A percentile compares a stretch with the other conserved stretches of the same genome.
Evolutionary conservation across 2,888 invertebrate species (phyloP).

Genomic region (Agriopis leucophaearia): DNA sequence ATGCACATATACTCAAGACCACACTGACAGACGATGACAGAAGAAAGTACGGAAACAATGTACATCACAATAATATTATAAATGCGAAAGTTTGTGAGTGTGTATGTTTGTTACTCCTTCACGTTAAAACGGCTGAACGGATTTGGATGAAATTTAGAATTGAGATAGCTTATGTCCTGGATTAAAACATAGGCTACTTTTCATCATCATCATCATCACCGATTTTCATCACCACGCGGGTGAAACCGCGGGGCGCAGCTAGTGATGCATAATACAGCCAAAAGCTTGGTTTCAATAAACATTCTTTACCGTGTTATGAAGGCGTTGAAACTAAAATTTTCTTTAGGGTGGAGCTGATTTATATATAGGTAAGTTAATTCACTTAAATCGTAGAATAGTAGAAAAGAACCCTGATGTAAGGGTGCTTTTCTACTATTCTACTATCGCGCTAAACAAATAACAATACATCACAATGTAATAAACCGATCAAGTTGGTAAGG

Average conservation of each 20-base stretch:
- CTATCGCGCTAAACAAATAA: neutral
- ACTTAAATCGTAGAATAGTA: too few relatives aligned
- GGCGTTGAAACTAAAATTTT: too few relatives aligned
- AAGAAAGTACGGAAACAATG: constrained; percentile 46
- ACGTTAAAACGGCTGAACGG: too few relatives aligned
- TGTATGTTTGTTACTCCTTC: too few relatives aligned
- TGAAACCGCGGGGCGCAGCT: too few relatives aligned
- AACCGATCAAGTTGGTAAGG: neutral
- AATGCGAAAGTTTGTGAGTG: neutral
- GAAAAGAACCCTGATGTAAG: too few relatives aligned
- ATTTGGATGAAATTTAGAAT: too few relatives aligned
- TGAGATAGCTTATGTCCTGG: too few relatives aligned
- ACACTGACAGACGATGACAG: constrained; percentile 49
- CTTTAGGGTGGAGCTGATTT: neutral
- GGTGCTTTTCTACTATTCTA: too few relatives aligned
- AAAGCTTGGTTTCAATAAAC: neutral
- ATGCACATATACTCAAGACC: constrained; percentile 34
- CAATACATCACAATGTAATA: neutral
- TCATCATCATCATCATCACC: too few relatives aligned
- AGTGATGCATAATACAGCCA: neutral
- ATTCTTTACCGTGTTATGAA: neutral
- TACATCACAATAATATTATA: neutral
- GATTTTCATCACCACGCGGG: too few relatives aligned
- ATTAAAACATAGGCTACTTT: too few relatives aligned
- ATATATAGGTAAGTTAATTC: neutral